These are phyloP conservation scores for Drosophila ambigua DNA, from an alignment of 1,140 invertebrate species.

Conservation along the genomic window DNA sequence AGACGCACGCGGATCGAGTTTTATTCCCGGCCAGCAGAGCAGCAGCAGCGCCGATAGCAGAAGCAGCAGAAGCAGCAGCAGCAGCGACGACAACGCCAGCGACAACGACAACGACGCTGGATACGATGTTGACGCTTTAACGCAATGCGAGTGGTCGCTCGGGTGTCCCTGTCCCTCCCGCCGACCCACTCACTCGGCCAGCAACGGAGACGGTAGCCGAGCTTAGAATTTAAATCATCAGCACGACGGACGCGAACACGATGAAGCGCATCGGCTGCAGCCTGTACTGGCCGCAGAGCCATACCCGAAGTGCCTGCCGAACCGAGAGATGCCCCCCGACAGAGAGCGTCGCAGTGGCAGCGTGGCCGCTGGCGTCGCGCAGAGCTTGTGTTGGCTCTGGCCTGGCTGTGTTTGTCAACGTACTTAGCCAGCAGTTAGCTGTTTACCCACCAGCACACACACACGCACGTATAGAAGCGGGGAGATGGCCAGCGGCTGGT, in stretches of 20 bases:
- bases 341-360: constrained; percentile 23
- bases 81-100: constrained; percentile 36
- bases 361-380: constrained; percentile 13
- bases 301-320: constrained; percentile 2
- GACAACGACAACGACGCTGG: constrained; percentile 27
- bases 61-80: constrained; percentile 52
- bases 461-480: neutral
- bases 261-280: constrained; percentile 37
- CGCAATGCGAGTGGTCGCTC: constrained; percentile 38
- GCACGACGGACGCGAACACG: constrained; percentile 43
- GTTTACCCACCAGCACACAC: constrained; percentile 39
- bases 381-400: constrained; percentile 32
- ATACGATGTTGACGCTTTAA: constrained; percentile 39
- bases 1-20: constrained; percentile 83
- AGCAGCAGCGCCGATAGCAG: constrained; percentile 22
- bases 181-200: neutral
- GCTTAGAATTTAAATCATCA: constrained; percentile 83
- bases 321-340: constrained; percentile 22
- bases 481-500: neutral
- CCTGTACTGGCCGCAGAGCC: constrained; percentile 1
- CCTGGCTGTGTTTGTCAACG: constrained; percentile 73
- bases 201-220: constrained; percentile 65
- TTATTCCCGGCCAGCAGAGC: constrained; percentile 82
- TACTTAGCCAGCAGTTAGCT: constrained; percentile 65
- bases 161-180: neutral